A percentile compares a stretch with the other conserved stretches of the same genome.
phyloP scores from a whole-genome alignment of 1,140 invertebrate genomes.

The Stenopsyche tienmushanensis region DNA sequence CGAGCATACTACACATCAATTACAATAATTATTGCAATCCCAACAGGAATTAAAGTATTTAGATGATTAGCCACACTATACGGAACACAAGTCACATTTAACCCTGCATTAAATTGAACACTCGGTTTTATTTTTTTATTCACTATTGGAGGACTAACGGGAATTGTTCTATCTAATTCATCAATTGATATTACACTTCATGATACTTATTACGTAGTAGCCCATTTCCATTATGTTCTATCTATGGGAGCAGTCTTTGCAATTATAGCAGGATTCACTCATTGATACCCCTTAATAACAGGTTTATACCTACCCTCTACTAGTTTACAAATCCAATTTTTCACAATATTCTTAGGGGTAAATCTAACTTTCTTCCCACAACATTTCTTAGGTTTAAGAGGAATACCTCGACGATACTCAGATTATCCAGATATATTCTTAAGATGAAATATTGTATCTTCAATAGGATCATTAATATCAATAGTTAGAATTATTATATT shows the following conservation, averaged over 20 bases:
- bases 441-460: slow-evolving; percentile 65
- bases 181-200: slow-evolving; percentile 70
- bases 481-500: slow-evolving; percentile 57
- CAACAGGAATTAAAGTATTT: slow-evolving; percentile 69
- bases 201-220: slow-evolving; percentile 76
- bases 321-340: slow-evolving; percentile 62
- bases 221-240: slow-evolving; percentile 72
- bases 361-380: slow-evolving; percentile 77
- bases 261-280: slow-evolving; percentile 66
- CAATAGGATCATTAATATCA: slow-evolving; percentile 62
- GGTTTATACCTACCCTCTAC: slow-evolving; percentile 58
- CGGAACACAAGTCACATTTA: slow-evolving; percentile 56
- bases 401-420: slow-evolving; percentile 71
- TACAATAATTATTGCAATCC: slow-evolving; percentile 73
- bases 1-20: slow-evolving; percentile 72
- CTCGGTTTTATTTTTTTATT: slow-evolving; percentile 74
- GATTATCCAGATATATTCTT: slow-evolving; percentile 69
- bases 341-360: slow-evolving; percentile 64
- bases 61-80: slow-evolving; percentile 62
- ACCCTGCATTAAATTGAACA: slow-evolving; percentile 60
- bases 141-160: slow-evolving; percentile 64
- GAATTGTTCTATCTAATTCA: slow-evolving; percentile 68
- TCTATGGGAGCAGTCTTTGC: slow-evolving; percentile 70
- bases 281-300: slow-evolving; percentile 66
- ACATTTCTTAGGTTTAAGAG: slow-evolving; percentile 72